Base-by-base conservation (phyloP, 2,888 invertebrate genomes). In the Parasteatoda lunata region DNA sequence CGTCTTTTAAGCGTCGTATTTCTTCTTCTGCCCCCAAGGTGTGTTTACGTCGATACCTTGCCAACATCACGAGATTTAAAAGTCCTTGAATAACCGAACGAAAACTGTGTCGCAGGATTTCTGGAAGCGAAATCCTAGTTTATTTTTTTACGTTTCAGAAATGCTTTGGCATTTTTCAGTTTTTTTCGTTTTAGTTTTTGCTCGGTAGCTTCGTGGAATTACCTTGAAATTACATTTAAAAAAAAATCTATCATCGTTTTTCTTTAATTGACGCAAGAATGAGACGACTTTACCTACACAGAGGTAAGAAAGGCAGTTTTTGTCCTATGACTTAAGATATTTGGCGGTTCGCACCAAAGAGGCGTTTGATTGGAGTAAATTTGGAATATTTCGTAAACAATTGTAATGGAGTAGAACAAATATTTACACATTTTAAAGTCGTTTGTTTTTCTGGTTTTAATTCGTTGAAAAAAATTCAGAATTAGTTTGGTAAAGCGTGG, bases 21-120 rank as follows among this genome's bases (percentile, higher is more conserved):
- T 69, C 76, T 47, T n/a, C 52, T 11, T 54, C 49, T 64, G 69
- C 48, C 54, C 65, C 48, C 78, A 78, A 79, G 79, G 79, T 49
- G 64, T 85, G 68, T 79, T 69, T 85, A 70, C 79, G 45, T 30
- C 84, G 73, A 64, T 68, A 49, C 75, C 6, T 48, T 75, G 79
- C 77, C 71, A 76, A 64, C 8, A 70, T 76, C 76, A 76, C 76
- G 52, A 70, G 84, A 79, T 69, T 59, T 59, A 47, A 49, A 59
- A 75, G 68, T 47, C 78, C 84, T 82, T 82, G 82, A 65, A 54
- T 64, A 48, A 9, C 59, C 59, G 30, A 59, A 13, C 59, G 59
- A 59, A 59, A 59, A 59, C 59, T 59, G n/a, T 59, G 59, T 59
- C 59, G 59, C 59, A 59, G 59, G 59, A n/a, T 59, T 59, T 59